Base-by-base conservation (phyloP, 2,888 invertebrate species). In the Arge pagana region DNA sequence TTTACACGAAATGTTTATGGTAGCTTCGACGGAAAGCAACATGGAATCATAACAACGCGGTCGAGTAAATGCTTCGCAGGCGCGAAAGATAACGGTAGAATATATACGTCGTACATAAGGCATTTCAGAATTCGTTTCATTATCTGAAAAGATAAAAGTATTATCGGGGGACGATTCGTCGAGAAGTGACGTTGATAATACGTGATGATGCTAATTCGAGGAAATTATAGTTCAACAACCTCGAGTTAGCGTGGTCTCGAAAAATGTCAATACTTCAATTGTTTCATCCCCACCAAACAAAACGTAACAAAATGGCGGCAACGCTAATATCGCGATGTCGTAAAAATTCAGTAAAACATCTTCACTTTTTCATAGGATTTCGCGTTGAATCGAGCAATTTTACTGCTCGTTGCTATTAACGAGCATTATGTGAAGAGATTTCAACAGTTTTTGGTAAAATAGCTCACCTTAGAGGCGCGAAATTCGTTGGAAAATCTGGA, bases 231-330 rank as follows among this genome's bases (percentile, higher is more conserved):
- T 45, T 45, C 45, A 45, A 45, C 33, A 45, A 45, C 33, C 33
- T 35, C 45, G 23, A 23, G 11, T 21, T 23, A 45, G 45, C 33
- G 45, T 45, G 45, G 33, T 45, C n/a, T n/a, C 45, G 31, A 33
- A 45, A 45, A 45, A 45, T 45, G 45, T 45, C 45, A 45, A 45
- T 45, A 45, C 45, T 33, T 33, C 21, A 35, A 35, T 45, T 35
- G 33, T 6, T 35, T 45, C 45, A 24, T 11, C 58, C 55, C 50
- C 56, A 51, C 54, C 60, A 60, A 63, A 62, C 62, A 62, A 64
- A 59, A 59, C 61, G 28, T n/a, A 56, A 57, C 62, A 67, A 68
- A 65, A 68, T 68, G 67, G 67, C 55, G 62, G 56, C 63, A 57
- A 54, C 55, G 56, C 62, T 57, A 45, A 45, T 45, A 33, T 45